Evolutionary conservation across 2,797 vertebrate genomes (phyloP).

Genomic region (Alauda arvensis): DNA sequence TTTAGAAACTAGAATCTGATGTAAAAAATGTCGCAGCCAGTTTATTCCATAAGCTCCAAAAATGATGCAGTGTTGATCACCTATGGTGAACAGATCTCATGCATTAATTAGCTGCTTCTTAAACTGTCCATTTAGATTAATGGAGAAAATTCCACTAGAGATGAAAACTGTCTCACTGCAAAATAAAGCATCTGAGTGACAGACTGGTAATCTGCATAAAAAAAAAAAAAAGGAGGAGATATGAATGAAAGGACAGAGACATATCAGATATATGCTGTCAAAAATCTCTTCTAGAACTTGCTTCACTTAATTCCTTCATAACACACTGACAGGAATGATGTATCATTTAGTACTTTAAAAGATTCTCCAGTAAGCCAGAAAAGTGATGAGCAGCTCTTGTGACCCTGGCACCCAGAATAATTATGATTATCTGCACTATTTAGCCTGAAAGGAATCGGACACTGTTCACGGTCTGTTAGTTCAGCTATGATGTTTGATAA

Average conservation of each 20-base stretch:
- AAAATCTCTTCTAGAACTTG: constrained; percentile 62
- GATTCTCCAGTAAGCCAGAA: constrained; percentile 64
- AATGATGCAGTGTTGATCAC: background rate
- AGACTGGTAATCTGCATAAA: constrained; percentile 33
- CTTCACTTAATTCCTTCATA: constrained; percentile 72
- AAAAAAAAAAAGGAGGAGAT: constrained; percentile 10
- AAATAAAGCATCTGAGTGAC: constrained; percentile 17
- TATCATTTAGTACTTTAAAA: constrained; percentile 71
- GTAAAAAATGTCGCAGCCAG: background rate
- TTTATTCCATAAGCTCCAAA: background rate
- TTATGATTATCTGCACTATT: constrained; percentile 75
- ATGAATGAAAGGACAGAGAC: constrained; percentile 58
- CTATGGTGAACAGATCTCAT: background rate
- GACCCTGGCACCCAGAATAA: constrained; percentile 67
- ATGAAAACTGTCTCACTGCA: background rate
- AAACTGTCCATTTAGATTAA: background rate
- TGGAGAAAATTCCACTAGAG: background rate
- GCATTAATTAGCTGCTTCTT: constrained; percentile 13
- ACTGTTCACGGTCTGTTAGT: constrained; percentile 67
- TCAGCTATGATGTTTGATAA: constrained; percentile 70
- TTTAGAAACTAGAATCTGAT: background rate
- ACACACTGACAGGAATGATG: constrained; percentile 65
- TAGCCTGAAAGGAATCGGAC: constrained; percentile 68
- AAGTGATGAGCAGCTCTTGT: constrained; percentile 67
- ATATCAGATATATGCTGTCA: constrained; percentile 58